Evolutionary conservation across 1,140 invertebrate genomes (phyloP).

Genomic region (Euwallacea similis): DNA sequence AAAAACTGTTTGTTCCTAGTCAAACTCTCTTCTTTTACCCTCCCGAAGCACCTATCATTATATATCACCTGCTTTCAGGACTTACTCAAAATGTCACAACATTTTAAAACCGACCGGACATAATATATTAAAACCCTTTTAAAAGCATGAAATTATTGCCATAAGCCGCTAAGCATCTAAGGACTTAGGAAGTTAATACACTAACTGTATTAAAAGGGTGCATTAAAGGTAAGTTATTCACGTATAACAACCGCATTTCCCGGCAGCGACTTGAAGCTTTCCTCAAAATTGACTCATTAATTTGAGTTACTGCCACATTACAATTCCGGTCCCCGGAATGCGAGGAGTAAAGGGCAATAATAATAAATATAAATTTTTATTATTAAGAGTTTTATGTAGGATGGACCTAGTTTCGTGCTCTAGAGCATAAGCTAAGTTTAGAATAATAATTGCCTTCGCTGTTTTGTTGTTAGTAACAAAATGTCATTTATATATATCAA

Average conservation of each 20-base stretch:
- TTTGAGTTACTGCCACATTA: conserved; percentile 30
- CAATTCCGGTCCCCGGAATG: conserved; percentile 24
- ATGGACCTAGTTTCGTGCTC: too few relatives aligned
- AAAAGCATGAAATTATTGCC: neutral
- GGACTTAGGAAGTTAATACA: conserved; percentile 4
- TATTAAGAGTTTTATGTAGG: neutral
- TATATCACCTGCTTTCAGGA: too few relatives aligned
- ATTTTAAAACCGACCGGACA: too few relatives aligned
- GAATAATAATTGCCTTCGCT: too few relatives aligned
- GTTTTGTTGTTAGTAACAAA: too few relatives aligned
- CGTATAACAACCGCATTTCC: conserved; percentile 22
- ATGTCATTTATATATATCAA: too few relatives aligned
- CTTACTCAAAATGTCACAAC: too few relatives aligned
- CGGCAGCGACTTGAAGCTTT: conserved; percentile 25
- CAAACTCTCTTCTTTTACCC: too few relatives aligned
- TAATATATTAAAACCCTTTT: neutral
- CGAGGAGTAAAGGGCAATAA: conserved; percentile 21
- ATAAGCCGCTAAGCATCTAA: neutral
- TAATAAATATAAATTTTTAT: conserved; percentile 31
- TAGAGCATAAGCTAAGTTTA: too few relatives aligned
- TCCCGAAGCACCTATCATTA: too few relatives aligned
- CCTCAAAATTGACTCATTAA: conserved; percentile 33
- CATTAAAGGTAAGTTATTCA: conserved; percentile 13
- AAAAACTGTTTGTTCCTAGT: too few relatives aligned
- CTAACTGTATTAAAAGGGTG: conserved; percentile 16